Base-by-base conservation (phyloP, 2,797 vertebrate genomes). In the Chloroceryle inda region DNA sequence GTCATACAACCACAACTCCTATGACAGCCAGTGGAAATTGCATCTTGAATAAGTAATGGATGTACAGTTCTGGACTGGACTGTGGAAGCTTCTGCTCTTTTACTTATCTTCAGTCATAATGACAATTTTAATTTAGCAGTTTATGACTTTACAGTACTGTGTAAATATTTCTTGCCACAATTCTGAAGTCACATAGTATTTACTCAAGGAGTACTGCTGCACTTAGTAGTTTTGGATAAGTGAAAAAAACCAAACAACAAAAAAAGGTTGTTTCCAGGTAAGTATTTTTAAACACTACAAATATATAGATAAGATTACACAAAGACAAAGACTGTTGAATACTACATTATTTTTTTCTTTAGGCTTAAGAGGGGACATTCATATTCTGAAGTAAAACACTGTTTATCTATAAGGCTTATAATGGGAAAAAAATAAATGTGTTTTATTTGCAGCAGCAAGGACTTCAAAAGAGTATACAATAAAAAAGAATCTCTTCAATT, bases 261-360 rank as follows among this genome's bases (percentile, higher is more conserved):
- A 8, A 1, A 4, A 2, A 3, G 22, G 0, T 6, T 21, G 10
- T n/a, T 85, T 82, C 9, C 14, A 75, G 67, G 84, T 26, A 3
- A 31, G 2, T n/a, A 75, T 44, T 64, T 75, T 87, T 14, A 76
- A 67, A 44, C 10, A 33, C 12, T 44, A 6, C 6, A 24, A 11
- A 11, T 13, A 7, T 19, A n/a, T 29, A 56, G 16, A 14, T 44
- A 49, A 53, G 13, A 62, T 49, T 38, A 58, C 1, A 68, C 8
- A 53, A 15, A 75, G 13, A 7, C 64, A 42, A 77, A 82, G 24
- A 26, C 1, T 84, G 18, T 9, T 77, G 35, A 44, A 63, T 38
- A 37, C 5, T 23, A 18, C 3, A 15, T 21, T 2, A 17, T 37
- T 35, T 64, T 9, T 72, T 42, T 64, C 37, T 31, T 50, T 16